phyloP scores from a whole-genome alignment of 1,140 invertebrate genomes.

The Argopecten irradians region DNA sequence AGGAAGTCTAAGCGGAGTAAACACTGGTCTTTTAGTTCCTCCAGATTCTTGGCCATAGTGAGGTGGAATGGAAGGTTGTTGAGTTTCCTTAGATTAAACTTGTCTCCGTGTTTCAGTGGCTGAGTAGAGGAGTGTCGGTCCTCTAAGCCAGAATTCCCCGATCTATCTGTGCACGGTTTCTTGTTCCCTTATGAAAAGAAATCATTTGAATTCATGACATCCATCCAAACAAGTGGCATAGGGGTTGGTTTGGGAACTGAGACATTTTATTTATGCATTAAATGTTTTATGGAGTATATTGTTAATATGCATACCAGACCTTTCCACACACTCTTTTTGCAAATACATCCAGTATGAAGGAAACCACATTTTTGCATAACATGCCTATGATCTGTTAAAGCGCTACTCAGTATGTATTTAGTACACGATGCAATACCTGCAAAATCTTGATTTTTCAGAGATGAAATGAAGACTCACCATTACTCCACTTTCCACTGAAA shows the following conservation, averaged over 20 bases:
- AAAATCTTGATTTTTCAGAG: neutral
- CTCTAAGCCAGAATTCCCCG: slow-evolving; percentile 48
- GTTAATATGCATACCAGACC: no score
- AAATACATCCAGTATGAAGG: no score
- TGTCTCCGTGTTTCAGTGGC: slow-evolving; percentile 74
- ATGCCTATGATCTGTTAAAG: no score
- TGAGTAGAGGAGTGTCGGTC: slow-evolving; percentile 60
- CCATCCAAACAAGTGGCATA: neutral
- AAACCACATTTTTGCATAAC: no score
- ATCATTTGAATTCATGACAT: neutral
- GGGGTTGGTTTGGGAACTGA: neutral
- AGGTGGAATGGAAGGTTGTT: slow-evolving; percentile 88
- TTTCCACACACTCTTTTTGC: no score
- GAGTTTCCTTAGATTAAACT: slow-evolving; percentile 85
- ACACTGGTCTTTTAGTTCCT: slow-evolving; percentile 93
- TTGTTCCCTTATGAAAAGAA: slow-evolving; percentile 53
- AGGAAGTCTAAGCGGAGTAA: slow-evolving; percentile 98
- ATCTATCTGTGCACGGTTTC: slow-evolving; percentile 57
- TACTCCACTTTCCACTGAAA: slow-evolving; percentile 75
- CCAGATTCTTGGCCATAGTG: slow-evolving; percentile 88
- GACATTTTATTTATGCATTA: neutral
- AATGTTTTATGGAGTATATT: neutral
- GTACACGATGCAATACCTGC: neutral
- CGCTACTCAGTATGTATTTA: neutral
- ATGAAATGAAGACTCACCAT: slow-evolving; percentile 48